phyloP scores from a whole-genome alignment of 1,140 invertebrate species.

The Mesaphorura yosii region DNA sequence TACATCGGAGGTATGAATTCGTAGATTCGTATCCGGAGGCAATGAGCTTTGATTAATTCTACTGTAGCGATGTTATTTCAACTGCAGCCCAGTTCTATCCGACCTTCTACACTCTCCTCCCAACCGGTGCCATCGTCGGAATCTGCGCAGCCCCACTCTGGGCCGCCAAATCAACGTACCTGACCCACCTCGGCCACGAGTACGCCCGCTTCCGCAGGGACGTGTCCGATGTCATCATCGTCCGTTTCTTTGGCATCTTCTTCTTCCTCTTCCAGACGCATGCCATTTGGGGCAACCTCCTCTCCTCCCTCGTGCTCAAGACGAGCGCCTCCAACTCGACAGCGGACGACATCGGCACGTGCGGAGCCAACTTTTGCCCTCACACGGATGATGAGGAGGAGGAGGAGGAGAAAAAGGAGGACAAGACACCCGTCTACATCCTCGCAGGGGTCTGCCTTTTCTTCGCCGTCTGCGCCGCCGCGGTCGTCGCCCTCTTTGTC shows the following conservation, averaged over 20 bases:
- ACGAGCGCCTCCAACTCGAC: slow-evolving; percentile 48
- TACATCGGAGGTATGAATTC: no score
- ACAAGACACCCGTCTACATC: slow-evolving; percentile 50
- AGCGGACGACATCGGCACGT: slow-evolving; percentile 39
- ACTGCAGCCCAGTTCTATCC: slow-evolving; percentile 88
- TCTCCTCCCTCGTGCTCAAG: slow-evolving; percentile 77
- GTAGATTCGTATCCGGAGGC: no score
- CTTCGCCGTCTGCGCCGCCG: slow-evolving; percentile 31
- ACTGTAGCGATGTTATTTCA: slow-evolving; percentile 78
- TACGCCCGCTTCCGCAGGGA: slow-evolving; percentile 78
- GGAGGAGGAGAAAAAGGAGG: slow-evolving; percentile 39
- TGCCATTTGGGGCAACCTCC: slow-evolving; percentile 84
- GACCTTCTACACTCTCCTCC: slow-evolving; percentile 77
- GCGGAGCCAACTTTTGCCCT: slow-evolving; percentile 74
- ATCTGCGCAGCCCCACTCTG: slow-evolving; percentile 89
- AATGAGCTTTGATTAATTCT: no score
- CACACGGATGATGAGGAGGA: slow-evolving; percentile 21
- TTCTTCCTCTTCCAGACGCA: slow-evolving; percentile 93
- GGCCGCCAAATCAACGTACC: slow-evolving; percentile 89
- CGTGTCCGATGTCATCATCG: slow-evolving; percentile 76
- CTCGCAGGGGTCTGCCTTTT: slow-evolving; percentile 11
- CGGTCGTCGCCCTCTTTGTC: slow-evolving; percentile 31
- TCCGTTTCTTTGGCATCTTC: slow-evolving; percentile 95
- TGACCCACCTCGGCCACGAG: slow-evolving; percentile 80
- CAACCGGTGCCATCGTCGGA: slow-evolving; percentile 42